Evolutionary conservation across 2,113 vertebrate species (phyloP).

Genomic region (Calcarius ornatus): DNA sequence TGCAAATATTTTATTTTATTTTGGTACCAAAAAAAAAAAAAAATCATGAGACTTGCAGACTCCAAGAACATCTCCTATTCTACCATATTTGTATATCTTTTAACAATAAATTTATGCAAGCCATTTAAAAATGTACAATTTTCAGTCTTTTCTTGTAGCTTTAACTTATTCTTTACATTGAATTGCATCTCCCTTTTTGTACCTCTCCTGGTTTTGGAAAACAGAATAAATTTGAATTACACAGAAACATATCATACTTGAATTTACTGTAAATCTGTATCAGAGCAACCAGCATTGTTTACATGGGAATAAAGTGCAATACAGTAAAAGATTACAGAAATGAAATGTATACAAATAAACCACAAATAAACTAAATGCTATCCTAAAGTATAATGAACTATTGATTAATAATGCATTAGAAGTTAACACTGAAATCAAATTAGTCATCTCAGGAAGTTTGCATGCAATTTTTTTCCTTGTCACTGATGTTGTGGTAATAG

Average conservation of each 20-base stretch:
- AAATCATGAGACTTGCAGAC: background rate
- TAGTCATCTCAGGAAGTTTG: conserved; percentile 67
- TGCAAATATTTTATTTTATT: background rate
- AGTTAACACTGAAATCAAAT: conserved; percentile 74
- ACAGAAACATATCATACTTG: background rate
- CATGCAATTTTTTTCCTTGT: conserved; percentile 25
- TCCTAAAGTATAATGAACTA: conserved; percentile 75
- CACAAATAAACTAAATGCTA: conserved; percentile 64
- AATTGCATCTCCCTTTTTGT: background rate
- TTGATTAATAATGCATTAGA: conserved; percentile 78
- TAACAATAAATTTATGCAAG: background rate
- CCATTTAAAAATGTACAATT: background rate
- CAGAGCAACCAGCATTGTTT: conserved; percentile 36
- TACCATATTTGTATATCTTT: background rate
- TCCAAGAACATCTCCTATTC: background rate
- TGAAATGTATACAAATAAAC: conserved; percentile 74
- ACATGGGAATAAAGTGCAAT: conserved; percentile 55
- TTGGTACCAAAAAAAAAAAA: background rate
- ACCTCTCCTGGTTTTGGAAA: background rate
- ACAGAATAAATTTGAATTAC: background rate
- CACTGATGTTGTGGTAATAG: conserved; percentile 58
- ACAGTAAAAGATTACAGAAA: conserved; percentile 63
- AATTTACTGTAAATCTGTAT: background rate
- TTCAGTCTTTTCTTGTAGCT: background rate
- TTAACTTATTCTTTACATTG: background rate